Conservation (phyloP, 2,888 invertebrate species). For the Lasioglossum villosulum region DNA sequence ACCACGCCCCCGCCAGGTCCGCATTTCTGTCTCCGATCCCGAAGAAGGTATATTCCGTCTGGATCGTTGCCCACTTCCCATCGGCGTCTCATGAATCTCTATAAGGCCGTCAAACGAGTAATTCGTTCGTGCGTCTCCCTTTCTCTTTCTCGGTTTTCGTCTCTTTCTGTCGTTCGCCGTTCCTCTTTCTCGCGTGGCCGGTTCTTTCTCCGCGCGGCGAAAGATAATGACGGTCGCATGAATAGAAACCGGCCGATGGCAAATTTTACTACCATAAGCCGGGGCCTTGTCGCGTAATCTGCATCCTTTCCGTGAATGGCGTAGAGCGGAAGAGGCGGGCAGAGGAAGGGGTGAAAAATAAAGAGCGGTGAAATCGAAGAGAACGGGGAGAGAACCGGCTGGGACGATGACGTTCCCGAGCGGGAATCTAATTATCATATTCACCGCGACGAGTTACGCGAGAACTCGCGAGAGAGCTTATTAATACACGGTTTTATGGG, state of each 20-base stretch:
- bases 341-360: constrained; percentile 38
- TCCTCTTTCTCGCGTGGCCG: neutral
- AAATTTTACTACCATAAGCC: constrained; percentile 61
- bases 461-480: constrained; percentile 35
- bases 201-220: constrained; percentile 42
- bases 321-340: constrained; percentile 13
- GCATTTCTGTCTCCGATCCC: constrained; percentile 65
- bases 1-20: constrained; percentile 68
- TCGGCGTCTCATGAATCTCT: constrained; percentile 79
- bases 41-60: constrained; percentile 56
- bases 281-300: constrained; percentile 29
- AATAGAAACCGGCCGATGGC: constrained; percentile 61
- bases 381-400: constrained; percentile 49
- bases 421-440: constrained; percentile 76
- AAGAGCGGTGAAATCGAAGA: constrained; percentile 28
- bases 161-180: neutral
- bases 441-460: constrained; percentile 59
- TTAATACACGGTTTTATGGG: constrained; percentile 28
- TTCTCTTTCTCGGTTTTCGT: constrained; percentile 47
- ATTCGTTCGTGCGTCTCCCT: constrained; percentile 74
- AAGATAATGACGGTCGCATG: constrained; percentile 61
- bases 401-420: constrained; percentile 69
- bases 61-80: constrained; percentile 69
- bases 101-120: constrained; percentile 82
- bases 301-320: constrained; percentile 44